phyloP scores from a whole-genome alignment of 2,888 invertebrate species.

The Volucella zonaria region DNA sequence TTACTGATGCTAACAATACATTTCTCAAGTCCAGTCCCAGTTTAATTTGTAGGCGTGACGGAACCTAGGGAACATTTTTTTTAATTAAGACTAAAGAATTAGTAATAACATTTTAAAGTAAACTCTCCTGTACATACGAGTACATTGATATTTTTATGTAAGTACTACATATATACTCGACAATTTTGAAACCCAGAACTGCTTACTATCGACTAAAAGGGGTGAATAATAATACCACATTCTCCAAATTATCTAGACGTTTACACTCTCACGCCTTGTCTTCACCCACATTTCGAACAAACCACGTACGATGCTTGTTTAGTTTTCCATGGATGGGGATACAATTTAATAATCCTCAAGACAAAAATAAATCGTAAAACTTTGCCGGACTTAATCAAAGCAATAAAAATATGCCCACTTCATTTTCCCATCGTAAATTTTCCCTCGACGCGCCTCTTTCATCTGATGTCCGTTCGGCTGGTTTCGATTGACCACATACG shows the following conservation, averaged over 20 bases:
- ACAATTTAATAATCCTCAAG: conserved; percentile 70
- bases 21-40: too few relatives aligned
- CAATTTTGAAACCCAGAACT: too few relatives aligned
- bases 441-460: conserved; percentile 1
- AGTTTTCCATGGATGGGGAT: conserved; percentile 13
- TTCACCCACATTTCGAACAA: background rate
- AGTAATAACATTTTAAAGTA: too few relatives aligned
- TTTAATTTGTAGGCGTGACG: too few relatives aligned
- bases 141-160: too few relatives aligned
- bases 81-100: too few relatives aligned
- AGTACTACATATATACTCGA: too few relatives aligned
- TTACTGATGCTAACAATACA: too few relatives aligned
- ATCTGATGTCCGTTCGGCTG: conserved; percentile 11
- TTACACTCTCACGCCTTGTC: conserved; percentile 24
- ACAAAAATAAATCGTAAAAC: conserved; percentile 69
- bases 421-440: conserved; percentile 72
- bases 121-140: too few relatives aligned
- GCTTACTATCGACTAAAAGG: background rate
- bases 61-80: too few relatives aligned
- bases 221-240: conserved; percentile 21
- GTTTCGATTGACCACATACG: conserved; percentile 68
- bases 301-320: background rate
- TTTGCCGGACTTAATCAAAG: conserved; percentile 73
- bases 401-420: conserved; percentile 72
- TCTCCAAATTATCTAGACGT: conserved; percentile 48